A percentile compares a stretch with the other conserved stretches of the same genome.
Evolutionary conservation across 2,888 invertebrate species (phyloP).

Genomic region (Subacronicta megacephala): DNA sequence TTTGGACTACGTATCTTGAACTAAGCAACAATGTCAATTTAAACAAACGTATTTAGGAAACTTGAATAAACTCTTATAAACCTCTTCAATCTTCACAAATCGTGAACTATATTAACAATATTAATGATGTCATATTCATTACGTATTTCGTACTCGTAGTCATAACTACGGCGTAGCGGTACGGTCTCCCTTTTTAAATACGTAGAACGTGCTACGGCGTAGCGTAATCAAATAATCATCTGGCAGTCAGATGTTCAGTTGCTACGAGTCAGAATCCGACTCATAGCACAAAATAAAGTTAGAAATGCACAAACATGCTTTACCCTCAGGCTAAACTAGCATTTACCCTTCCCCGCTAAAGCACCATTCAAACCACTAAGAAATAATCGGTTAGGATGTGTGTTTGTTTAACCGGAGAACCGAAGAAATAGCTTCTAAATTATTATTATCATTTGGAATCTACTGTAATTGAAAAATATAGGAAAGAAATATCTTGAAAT

Average conservation of each 20-base stretch:
- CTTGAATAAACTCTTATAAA: no score
- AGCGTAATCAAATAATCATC: conserved; percentile 60
- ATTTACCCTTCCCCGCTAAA: conserved; percentile 15
- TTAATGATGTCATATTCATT: conserved; percentile 31
- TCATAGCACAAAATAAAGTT: conserved; percentile 48
- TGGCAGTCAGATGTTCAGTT: conserved; percentile 10
- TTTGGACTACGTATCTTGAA: not conserved
- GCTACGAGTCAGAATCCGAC: not conserved
- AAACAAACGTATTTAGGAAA: not conserved
- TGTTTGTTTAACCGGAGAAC: not conserved
- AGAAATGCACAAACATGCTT: conserved; percentile 44
- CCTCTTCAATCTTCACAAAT: not conserved
- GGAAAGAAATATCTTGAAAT: conserved; percentile 44
- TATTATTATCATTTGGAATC: conserved; percentile 1
- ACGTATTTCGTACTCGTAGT: conserved; percentile 32
- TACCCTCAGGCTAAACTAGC: conserved; percentile 29
- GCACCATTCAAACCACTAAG: conserved; percentile 2
- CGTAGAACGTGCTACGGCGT: conserved; percentile 60
- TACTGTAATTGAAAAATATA: conserved; percentile 15
- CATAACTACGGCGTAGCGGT: conserved; percentile 45
- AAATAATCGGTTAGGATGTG: conserved; percentile 10
- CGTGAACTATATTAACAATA: conserved; percentile 1
- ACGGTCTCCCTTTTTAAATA: conserved; percentile 39
- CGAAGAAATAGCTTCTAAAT: not conserved
- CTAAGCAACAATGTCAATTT: not conserved